These are phyloP conservation scores for Apis cerana DNA, from an alignment of 1,140 invertebrate species.

Conservation along the genomic window DNA sequence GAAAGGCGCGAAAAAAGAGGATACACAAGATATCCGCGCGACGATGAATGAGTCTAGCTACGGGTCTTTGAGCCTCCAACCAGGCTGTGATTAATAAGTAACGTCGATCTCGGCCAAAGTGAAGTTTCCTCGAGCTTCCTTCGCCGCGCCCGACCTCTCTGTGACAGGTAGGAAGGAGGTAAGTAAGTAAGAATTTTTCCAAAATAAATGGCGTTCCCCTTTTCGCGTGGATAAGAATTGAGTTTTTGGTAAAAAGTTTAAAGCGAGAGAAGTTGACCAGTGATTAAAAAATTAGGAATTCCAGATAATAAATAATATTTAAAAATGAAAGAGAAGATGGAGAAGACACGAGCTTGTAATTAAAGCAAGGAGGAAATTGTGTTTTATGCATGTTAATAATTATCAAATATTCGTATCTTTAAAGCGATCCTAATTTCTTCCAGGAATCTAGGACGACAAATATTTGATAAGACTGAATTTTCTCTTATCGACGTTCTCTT, in stretches of 20 bases:
- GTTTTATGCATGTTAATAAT: too few species aligned
- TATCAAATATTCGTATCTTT: too few species aligned
- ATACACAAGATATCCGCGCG: slow-evolving; percentile 57
- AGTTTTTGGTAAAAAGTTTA: neutral
- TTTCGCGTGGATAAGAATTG: neutral
- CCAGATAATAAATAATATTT: too few species aligned
- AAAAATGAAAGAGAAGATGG: too few species aligned
- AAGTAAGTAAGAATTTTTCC: slow-evolving; percentile 54
- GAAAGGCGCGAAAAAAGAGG: slow-evolving; percentile 63
- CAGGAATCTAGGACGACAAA: too few species aligned
- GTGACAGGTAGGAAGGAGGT: neutral
- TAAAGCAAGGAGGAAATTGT: too few species aligned
- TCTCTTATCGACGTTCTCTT: too few species aligned
- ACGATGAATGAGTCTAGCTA: slow-evolving; percentile 64
- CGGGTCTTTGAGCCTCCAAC: slow-evolving; percentile 56
- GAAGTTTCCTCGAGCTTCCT: slow-evolving; percentile 26
- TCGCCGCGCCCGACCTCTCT: neutral
- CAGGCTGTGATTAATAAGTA: slow-evolving; percentile 67
- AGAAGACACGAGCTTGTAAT: too few species aligned
- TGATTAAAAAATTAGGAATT: too few species aligned
- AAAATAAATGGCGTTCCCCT: slow-evolving; percentile 39
- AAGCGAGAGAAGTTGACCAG: neutral
- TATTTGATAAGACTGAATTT: too few species aligned
- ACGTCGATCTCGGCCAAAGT: slow-evolving; percentile 61
- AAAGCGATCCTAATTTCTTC: too few species aligned